Percentiles rank a stretch among this genome's conserved stretches.
Evolutionary conservation across 2,113 vertebrate genomes (phyloP).

Genomic region (Oryzias melastigma): DNA sequence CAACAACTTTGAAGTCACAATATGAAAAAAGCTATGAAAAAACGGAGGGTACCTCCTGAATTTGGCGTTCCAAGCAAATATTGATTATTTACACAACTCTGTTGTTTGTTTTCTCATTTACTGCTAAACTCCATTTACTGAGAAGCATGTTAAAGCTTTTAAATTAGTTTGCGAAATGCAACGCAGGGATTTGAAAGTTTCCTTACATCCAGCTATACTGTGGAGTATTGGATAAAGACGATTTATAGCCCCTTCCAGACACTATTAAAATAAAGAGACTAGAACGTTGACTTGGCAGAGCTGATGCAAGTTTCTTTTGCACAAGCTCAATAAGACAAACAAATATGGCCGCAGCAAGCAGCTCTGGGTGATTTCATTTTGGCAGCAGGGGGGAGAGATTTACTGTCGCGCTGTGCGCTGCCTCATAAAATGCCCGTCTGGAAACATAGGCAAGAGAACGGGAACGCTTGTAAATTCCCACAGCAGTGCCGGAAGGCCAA

Average conservation of each 20-base stretch:
- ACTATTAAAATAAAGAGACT: slow-evolving; percentile 73
- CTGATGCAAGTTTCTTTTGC: slow-evolving; percentile 43
- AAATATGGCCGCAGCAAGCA: slow-evolving; percentile 57
- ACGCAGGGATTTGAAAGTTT: slow-evolving; percentile 63
- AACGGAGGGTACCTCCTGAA: too few relatives aligned
- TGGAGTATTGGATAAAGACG: slow-evolving; percentile 65
- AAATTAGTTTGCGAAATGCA: slow-evolving; percentile 61
- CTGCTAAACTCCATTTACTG: slow-evolving; percentile 57
- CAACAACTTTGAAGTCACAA: too few relatives aligned
- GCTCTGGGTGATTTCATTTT: slow-evolving; percentile 64
- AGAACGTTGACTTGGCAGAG: slow-evolving; percentile 66
- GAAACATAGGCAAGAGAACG: slow-evolving; percentile 87
- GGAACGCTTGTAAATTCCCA: slow-evolving; percentile 86
- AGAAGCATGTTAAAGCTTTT: slow-evolving; percentile 51
- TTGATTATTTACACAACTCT: slow-evolving; percentile 19
- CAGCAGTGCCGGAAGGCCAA: slow-evolving; percentile 83
- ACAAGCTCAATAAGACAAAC: slow-evolving; percentile 49
- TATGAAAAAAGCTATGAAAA: too few relatives aligned
- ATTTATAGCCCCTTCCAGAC: slow-evolving; percentile 73
- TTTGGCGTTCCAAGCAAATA: neutral
- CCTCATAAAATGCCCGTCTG: slow-evolving; percentile 88
- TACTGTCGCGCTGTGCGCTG: slow-evolving; percentile 78
- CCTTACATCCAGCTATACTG: slow-evolving; percentile 58
- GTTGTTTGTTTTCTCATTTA: slow-evolving; percentile 40
- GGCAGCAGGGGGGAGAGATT: slow-evolving; percentile 76